Evolutionary conservation across 1,140 invertebrate species (phyloP).

Genomic region (Drosophila pectinifera): DNA sequence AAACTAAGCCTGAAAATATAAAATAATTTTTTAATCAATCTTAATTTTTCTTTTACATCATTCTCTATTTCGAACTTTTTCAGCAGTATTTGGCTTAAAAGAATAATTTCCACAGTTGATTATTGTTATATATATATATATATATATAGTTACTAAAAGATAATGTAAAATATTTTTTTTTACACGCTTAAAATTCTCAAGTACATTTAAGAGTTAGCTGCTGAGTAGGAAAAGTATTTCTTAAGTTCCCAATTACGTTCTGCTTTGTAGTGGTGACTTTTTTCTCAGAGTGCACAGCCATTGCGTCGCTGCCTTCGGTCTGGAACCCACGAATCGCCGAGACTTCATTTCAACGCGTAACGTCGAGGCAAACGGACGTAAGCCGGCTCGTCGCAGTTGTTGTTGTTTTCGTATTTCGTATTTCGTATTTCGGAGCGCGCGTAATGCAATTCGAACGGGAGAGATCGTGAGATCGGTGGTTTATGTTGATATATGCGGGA

Average conservation of each 20-base stretch:
- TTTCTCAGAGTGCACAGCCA: constrained; percentile 18
- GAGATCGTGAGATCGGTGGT: constrained; percentile 31
- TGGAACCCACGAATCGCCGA: constrained; percentile 36
- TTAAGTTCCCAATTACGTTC: not conserved
- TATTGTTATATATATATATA: no score
- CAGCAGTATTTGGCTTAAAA: no score
- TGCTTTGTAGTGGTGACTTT: not conserved
- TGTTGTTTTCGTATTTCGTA: constrained; percentile 13
- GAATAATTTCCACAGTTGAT: no score
- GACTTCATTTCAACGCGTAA: constrained; percentile 44
- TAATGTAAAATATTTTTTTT: no score
- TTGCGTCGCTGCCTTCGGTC: constrained; percentile 10
- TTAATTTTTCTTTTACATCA: no score
- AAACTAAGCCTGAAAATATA: no score
- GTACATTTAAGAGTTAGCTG: no score
- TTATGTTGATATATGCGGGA: constrained; percentile 28
- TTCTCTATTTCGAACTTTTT: no score
- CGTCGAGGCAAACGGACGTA: constrained; percentile 53
- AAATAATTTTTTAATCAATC: no score
- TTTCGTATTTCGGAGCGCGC: constrained; percentile 22
- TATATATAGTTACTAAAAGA: no score
- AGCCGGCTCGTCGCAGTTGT: constrained; percentile 34
- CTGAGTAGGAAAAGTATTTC: not conserved
- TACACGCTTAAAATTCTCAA: no score
- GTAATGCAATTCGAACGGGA: constrained; percentile 29